Evolutionary conservation across 2,113 vertebrate genomes (phyloP).

Genomic region (Tachysurus fulvidraco): DNA sequence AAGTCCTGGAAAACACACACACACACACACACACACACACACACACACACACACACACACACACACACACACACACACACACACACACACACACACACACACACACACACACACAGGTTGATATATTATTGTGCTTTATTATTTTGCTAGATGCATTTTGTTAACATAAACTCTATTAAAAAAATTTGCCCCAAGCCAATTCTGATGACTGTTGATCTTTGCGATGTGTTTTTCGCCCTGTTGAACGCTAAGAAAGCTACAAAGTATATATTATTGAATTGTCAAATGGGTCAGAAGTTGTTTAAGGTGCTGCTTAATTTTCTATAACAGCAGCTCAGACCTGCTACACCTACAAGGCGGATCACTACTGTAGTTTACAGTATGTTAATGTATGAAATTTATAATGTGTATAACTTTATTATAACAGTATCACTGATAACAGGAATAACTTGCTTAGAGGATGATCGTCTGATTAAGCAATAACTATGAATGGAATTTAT

Average conservation of each 20-base stretch:
- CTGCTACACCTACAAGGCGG: not conserved
- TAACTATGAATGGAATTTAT: not conserved
- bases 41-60: conserved; percentile 17
- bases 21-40: conserved; percentile 26
- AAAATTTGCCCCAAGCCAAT: not conserved
- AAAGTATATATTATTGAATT: not conserved
- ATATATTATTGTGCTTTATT: too few species aligned
- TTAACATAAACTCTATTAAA: not conserved
- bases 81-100: conserved; percentile 28
- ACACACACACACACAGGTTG: conserved; percentile 1
- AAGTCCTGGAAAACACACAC: conserved; percentile 75
- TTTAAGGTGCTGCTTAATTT: too few species aligned
- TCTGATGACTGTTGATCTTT: not conserved
- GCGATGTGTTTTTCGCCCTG: not conserved
- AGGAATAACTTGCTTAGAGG: not conserved
- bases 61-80: conserved; percentile 25
- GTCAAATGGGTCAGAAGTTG: not conserved
- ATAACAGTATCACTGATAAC: too few species aligned
- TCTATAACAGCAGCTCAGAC: not conserved
- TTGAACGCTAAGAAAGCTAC: not conserved
- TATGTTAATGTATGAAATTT: not conserved
- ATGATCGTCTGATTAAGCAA: not conserved
- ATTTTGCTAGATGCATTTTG: not conserved
- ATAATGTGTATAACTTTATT: too few species aligned
- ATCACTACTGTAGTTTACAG: not conserved